phyloP scores from a whole-genome alignment of 2,113 vertebrate genomes.

The Oreochromis spilurus region DNA sequence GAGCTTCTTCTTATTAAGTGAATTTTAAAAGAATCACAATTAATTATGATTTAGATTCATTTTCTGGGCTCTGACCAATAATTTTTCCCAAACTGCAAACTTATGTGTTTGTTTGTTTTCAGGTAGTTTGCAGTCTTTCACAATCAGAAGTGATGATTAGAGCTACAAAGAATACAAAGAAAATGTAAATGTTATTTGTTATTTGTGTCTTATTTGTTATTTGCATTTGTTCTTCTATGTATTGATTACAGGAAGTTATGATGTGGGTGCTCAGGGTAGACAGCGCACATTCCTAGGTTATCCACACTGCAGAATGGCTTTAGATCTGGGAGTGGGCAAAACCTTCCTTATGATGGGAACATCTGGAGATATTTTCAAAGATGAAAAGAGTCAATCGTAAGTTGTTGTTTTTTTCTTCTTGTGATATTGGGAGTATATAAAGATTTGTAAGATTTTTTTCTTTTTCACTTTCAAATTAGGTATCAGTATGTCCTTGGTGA shows the following conservation, averaged over 20 bases:
- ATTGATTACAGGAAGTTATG: constrained; percentile 41
- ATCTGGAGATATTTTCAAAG: constrained; percentile 30
- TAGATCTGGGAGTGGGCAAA: constrained; percentile 27
- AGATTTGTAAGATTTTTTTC: neutral
- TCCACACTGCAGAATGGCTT: constrained; percentile 49
- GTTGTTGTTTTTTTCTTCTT: neutral
- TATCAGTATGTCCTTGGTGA: constrained; percentile 62
- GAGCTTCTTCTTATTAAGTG: neutral
- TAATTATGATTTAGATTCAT: neutral
- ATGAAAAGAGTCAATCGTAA: neutral
- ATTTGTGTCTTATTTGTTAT: neutral
- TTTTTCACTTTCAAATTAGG: constrained; percentile 16
- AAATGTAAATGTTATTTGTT: neutral
- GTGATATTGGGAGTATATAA: neutral
- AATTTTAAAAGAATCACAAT: neutral
- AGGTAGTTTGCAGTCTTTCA: neutral
- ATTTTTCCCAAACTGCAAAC: neutral
- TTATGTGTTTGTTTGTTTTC: neutral
- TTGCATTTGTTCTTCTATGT: neutral
- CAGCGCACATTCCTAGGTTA: constrained; percentile 51
- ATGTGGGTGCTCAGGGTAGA: constrained; percentile 18
- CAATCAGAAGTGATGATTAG: neutral
- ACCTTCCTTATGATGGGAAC: constrained; percentile 68
- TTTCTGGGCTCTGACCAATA: neutral
- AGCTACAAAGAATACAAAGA: neutral